These are phyloP conservation scores for Scolanthus callimorphus DNA, from an alignment of 92 coral and sea anemone species.

Conservation along the genomic window DNA sequence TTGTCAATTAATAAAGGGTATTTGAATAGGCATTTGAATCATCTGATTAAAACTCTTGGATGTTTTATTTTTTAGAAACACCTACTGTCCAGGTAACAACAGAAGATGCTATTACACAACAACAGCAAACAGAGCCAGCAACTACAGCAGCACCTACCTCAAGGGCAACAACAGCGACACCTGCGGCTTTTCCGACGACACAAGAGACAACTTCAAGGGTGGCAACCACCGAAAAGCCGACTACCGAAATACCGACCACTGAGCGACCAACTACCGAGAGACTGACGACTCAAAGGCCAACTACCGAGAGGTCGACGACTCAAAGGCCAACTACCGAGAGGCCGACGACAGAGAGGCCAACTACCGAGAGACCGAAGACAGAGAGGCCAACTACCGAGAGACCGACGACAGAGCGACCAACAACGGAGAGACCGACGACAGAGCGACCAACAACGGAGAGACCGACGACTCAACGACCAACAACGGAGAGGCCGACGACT, in stretches of 20 bases:
- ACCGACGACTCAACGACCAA: conserved; percentile 12
- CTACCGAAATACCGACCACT: conserved; percentile 10
- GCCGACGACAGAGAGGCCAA: neutral
- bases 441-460: conserved; percentile 1
- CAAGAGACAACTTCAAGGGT: neutral
- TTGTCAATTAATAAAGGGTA: too few species aligned
- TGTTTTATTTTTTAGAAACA: too few species aligned
- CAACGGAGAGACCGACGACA: conserved; percentile 15
- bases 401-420: conserved; percentile 8
- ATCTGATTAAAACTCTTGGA: too few species aligned
- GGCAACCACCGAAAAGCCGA: neutral
- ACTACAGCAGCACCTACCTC: neutral
- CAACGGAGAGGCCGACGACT: conserved; percentile 3
- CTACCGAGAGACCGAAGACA: neutral
- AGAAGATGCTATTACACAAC: too few species aligned
- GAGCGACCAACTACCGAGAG: conserved; percentile 1
- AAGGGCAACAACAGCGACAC: too few species aligned
- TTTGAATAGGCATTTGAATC: too few species aligned
- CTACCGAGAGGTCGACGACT: conserved; percentile 4
- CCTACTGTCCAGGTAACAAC: too few species aligned
- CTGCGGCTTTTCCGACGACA: too few species aligned
- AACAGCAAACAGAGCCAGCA: too few species aligned
- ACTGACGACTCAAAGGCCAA: conserved; percentile 15
- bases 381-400: conserved; percentile 6
- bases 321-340: conserved; percentile 3